Base-by-base conservation (phyloP, 2,888 invertebrate genomes). In the Drosophila mercatorum region DNA sequence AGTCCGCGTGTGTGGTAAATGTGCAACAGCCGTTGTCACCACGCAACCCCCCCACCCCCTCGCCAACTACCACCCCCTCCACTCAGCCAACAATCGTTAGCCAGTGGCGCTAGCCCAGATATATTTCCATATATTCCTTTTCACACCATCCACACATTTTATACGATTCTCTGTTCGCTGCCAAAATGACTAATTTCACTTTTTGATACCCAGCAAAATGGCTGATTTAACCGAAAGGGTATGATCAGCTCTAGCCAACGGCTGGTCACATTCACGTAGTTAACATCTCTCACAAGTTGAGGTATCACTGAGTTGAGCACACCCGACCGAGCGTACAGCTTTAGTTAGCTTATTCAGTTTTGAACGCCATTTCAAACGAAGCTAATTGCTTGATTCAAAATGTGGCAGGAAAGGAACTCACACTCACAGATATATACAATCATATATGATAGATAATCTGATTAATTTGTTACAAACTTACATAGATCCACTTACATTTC, bases 21-120 rank as follows among this genome's bases (percentile, higher is more conserved):
- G 87, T 87, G 84, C 84, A 84, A 87, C 84, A 87, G 84, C 67
- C 81, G 80, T 69, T 65, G 36, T 55, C 41, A 40, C 41, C 58
- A 53, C 34, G n/a, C 26, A 52, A 52, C 47, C 8, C 46, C 28
- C 6, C 38, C 22, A 22, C 22, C 11, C 12, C 11, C 22, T 5
- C 26, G 7, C 3, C 2, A 28, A 6, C 31, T 4, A 31, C 46
- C 14, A 1, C 1, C 28, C 46, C 51, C 10, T 36, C 17, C n/a
- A 49, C 10, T 6, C 5, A 31, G 31, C 31, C 49, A 26, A 26
- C 55, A 22, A 28, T 14, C 40, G n/a, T 10, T 40, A 40, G 40
- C 28, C 53, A 40, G 2, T 14, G 14, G 26, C 22, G 14, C 38
- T 38, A 22, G 22, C 36, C 14, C 38, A 38, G 4, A 38, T 53